Evolutionary conservation across 2,888 invertebrate species (phyloP), one percentile per base, ranked within the genome.

Genomic region (Phengaris arion): DNA sequence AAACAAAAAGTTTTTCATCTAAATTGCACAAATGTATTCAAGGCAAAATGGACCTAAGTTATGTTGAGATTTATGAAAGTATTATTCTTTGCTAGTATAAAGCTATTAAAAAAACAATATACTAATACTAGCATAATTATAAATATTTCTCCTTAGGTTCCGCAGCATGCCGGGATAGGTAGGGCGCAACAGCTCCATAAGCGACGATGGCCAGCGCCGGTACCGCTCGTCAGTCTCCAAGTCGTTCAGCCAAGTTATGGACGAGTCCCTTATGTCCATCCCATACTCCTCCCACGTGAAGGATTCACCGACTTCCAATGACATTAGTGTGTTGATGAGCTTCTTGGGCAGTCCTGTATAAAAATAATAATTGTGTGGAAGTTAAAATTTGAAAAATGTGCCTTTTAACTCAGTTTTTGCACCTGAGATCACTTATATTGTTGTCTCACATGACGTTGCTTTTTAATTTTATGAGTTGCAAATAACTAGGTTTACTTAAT

Each of bases 121-220:
- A 73, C 0, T 10, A 45, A 74, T 15, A 88, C 94, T 92, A 86
- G 96, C 97, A 86, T 97, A 94, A 89, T 97, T 97, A 82, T 97
- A 97, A 46, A 99, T 94, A 90, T 98, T 98, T 82, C 97, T 95
- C 77, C 97, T 94, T 81, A 98, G 94, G 85, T 97, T 97, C 79
- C 99, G 94, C 78, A 99, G 92, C 98, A 99, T 99, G 76, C 99
- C 99, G 0, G 99, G 99, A 85, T 98, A 99, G 0, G 98, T 98
- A n/a, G 99, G 99, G 77, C 99, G 94, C 79, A 99, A 92, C 78
- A 99, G 93, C 83, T 99, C 98, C 94, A 97, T 97, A 75, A 98
- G 95, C 57, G 97, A 97, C 0, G 96, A 94, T 0, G 98, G 97
- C 99, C 99, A 99, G 76, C 97, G 95, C 51, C 95, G 94, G 86